Evolutionary conservation across 2,888 invertebrate species (phyloP).

Genomic region (Bembecia ichneumoniformis): DNA sequence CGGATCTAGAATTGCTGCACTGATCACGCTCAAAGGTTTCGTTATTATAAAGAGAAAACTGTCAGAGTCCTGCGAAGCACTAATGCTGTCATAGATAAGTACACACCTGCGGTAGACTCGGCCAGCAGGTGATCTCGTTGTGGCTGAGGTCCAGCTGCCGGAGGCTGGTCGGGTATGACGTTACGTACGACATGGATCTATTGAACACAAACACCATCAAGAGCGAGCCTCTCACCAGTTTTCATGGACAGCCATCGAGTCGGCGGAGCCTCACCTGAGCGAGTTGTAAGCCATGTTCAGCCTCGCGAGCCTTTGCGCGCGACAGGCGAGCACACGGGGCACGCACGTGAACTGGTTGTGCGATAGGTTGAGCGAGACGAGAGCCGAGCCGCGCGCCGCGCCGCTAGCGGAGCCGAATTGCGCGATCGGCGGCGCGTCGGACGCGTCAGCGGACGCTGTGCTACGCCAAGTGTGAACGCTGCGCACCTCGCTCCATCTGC

Average conservation of each 20-base stretch:
- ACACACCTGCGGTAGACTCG: slow-evolving; percentile 82
- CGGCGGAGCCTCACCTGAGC: slow-evolving; percentile 37
- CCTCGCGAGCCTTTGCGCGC: slow-evolving; percentile 87
- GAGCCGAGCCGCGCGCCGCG: slow-evolving; percentile 73
- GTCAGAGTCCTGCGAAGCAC: too few species aligned
- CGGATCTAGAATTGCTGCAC: too few species aligned
- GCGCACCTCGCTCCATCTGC: slow-evolving; percentile 74
- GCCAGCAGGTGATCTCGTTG: slow-evolving; percentile 93
- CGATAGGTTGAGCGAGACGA: slow-evolving; percentile 86
- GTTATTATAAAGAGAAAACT: too few species aligned
- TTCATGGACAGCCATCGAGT: background rate
- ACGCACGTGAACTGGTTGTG: slow-evolving; percentile 92
- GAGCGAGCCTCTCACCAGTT: background rate
- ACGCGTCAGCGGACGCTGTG: slow-evolving; percentile 46
- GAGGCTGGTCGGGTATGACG: slow-evolving; percentile 89
- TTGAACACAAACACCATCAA: background rate
- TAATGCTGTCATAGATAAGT: too few species aligned
- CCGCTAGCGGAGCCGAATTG: slow-evolving; percentile 68
- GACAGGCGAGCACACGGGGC: slow-evolving; percentile 90
- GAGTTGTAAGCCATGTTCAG: slow-evolving; percentile 94
- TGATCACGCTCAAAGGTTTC: too few species aligned
- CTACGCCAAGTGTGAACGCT: slow-evolving; percentile 86
- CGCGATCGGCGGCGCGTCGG: slow-evolving; percentile 27
- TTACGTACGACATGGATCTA: slow-evolving; percentile 87
- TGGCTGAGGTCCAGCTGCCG: slow-evolving; percentile 94